Percentiles rank a stretch among this genome's conserved stretches.
These are phyloP conservation scores for Drosophila watanabei DNA, from an alignment of 1,140 invertebrate genomes.

Conservation along the genomic window DNA sequence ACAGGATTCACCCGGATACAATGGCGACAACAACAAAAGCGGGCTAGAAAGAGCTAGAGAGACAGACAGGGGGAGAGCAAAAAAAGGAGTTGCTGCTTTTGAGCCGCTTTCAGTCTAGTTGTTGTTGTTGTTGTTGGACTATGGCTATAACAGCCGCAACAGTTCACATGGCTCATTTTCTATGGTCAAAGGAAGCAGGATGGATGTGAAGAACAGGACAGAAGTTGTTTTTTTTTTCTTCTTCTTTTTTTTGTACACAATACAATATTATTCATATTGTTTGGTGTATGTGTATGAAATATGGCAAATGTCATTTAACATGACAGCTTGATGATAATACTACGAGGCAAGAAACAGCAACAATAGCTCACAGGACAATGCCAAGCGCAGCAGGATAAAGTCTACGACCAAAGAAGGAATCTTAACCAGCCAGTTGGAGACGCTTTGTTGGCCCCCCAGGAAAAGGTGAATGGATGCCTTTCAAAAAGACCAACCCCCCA, in stretches of 20 bases:
- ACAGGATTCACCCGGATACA: conserved; percentile 61
- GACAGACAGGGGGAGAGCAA: not conserved
- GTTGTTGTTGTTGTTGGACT: conserved; percentile 28
- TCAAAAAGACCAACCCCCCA: conserved; percentile 1
- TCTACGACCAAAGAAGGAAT: conserved; percentile 28
- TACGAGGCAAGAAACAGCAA: conserved; percentile 55
- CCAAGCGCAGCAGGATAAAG: conserved; percentile 39
- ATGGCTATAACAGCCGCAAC: conserved; percentile 66
- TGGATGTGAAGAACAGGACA: conserved; percentile 31
- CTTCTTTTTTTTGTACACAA: conserved; percentile 34
- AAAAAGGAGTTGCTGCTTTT: conserved; percentile 33
- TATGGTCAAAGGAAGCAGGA: conserved; percentile 75
- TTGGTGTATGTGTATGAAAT: conserved; percentile 74
- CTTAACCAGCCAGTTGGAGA: conserved; percentile 45
- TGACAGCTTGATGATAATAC: conserved; percentile 85
- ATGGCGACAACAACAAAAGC: conserved; percentile 45
- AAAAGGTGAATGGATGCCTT: conserved; percentile 35
- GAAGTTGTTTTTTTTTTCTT: conserved; percentile 30
- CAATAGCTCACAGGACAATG: conserved; percentile 53
- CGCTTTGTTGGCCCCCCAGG: conserved; percentile 1
- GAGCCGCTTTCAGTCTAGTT: conserved; percentile 39
- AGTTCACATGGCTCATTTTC: conserved; percentile 82
- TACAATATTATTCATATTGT: conserved; percentile 52
- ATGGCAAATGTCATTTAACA: conserved; percentile 85
- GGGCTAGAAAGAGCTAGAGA: conserved; percentile 5